Evolutionary conservation across 2,888 invertebrate species (phyloP).

Genomic region (Leucophora obtusa): DNA sequence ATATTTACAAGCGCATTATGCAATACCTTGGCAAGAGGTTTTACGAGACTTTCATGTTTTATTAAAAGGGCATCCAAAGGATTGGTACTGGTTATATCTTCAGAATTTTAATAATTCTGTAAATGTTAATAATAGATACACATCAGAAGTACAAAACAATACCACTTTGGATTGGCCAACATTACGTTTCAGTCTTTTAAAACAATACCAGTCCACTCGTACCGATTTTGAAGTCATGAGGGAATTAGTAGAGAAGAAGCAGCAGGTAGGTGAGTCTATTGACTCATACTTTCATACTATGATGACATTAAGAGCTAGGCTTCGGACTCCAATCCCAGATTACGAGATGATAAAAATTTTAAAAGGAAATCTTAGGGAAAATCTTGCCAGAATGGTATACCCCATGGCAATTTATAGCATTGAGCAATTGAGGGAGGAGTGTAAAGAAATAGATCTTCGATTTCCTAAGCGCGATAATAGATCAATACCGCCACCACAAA

Average conservation of each 20-base stretch:
- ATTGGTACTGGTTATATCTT: slow-evolving; percentile 41
- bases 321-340: too few species aligned
- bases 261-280: neutral
- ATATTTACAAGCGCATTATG: slow-evolving; percentile 16
- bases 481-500: too few species aligned
- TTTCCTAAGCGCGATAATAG: neutral
- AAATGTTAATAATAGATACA: too few species aligned
- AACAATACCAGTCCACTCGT: too few species aligned
- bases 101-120: too few species aligned
- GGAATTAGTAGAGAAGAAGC: neutral
- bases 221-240: neutral
- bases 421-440: too few species aligned
- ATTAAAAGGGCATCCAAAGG: slow-evolving; percentile 10
- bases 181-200: too few species aligned
- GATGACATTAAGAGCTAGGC: neutral
- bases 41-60: slow-evolving; percentile 27
- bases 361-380: neutral
- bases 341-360: neutral
- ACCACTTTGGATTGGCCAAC: too few species aligned
- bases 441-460: neutral
- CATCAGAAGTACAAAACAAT: too few species aligned
- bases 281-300: neutral
- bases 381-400: neutral
- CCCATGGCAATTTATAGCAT: neutral
- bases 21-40: slow-evolving; percentile 19